Base-by-base conservation (phyloP, 1,140 invertebrate genomes). In the Stegodyphus dumicola region DNA sequence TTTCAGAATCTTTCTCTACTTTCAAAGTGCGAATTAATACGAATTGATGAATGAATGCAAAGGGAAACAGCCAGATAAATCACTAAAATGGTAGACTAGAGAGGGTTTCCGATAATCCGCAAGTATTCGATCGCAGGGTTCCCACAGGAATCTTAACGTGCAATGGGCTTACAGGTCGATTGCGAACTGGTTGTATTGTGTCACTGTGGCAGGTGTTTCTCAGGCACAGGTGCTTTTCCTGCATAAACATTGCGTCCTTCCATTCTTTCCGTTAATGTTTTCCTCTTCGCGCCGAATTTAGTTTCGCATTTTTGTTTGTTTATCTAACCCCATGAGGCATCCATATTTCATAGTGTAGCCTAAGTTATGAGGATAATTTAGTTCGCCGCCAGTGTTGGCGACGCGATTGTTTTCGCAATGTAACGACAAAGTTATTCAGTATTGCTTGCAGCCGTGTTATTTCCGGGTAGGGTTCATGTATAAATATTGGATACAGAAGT, bases 131-230 rank as follows among this genome's bases (percentile, higher is more conserved):
- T 67, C 64, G 48, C 49, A 66, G 56, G 33, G 33, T 33, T 77
- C 76, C 76, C 64, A 11, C 51, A 51, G 17, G 76, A 66, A 52
- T 77, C 64, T n/a, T 66, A 77, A 75, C 56, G 76, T 77, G 48
- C 76, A 64, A 49, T 33, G 33, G 33, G 33, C 33, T 33, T 33
- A 33, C 56, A 67, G 76, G 33, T 77, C 76, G 51, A 66, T 77
- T 49, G 65, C 13, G 66, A 77, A 67, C 49, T 60, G n/a, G 73
- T 33, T 51, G 53, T 5, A 18, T 53, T 33, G 73, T 60, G 73
- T 75, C 53, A 60, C 15, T 15, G 73, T 75, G 49, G 73, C 73
- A 75, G 73, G 73, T 75, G 54, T 75, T 73, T 73, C 70, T 48
- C 6, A 49, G n/a, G 51, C 9, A 49, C 51, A 10, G 75, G 33